phyloP scores from a whole-genome alignment of 2,797 vertebrate genomes.

The Okamejei kenojei region DNA sequence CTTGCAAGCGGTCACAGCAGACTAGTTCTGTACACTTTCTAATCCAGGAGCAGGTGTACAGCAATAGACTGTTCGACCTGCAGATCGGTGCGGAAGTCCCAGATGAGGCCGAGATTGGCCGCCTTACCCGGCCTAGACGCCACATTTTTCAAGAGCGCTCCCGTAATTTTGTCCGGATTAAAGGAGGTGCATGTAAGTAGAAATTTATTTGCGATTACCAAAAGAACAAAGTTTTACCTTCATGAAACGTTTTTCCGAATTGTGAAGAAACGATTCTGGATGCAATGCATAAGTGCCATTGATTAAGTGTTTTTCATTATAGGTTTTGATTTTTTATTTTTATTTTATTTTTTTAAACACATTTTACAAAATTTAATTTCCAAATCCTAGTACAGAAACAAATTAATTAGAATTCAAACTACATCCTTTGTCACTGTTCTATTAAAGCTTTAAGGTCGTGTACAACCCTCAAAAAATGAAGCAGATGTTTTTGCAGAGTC shows the following conservation, averaged over 20 bases:
- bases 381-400: neutral
- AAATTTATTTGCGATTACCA: neutral
- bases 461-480: neutral
- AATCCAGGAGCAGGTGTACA: no score
- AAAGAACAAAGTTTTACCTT: neutral
- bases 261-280: neutral
- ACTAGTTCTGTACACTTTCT: no score
- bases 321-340: neutral
- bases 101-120: no score
- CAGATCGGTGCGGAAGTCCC: no score
- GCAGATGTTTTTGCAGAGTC: neutral
- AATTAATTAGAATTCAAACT: neutral
- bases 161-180: no score
- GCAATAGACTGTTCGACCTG: no score
- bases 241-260: neutral
- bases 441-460: neutral
- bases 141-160: no score
- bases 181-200: no score
- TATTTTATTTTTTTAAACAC: neutral
- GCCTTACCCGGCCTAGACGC: no score
- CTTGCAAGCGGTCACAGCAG: no score
- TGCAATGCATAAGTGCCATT: neutral
- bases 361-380: neutral
- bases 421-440: neutral
- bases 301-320: neutral